Percentiles rank a stretch among this genome's conserved stretches.
Conservation (phyloP, 2,888 invertebrate species). For the Escarpia spicata region DNA sequence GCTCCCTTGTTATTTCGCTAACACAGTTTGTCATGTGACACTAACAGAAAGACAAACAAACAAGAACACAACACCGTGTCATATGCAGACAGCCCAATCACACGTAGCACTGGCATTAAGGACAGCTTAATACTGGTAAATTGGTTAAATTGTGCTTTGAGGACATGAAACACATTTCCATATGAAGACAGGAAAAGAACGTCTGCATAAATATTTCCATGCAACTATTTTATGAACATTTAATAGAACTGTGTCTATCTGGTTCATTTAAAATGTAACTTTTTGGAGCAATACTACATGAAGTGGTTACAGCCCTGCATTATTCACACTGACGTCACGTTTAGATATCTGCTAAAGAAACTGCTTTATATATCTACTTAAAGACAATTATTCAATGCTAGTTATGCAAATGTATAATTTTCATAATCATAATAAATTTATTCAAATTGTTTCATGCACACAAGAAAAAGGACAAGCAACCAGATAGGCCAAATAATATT, state of each 20-base stretch:
- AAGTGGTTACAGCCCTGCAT: neutral
- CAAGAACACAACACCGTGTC: neutral
- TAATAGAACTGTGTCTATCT: neutral
- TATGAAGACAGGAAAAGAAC: too few relatives aligned
- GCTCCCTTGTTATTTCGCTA: too few relatives aligned
- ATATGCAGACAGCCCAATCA: neutral
- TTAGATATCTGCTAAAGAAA: neutral
- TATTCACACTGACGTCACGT: neutral
- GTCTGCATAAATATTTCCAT: too few relatives aligned
- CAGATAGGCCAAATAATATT: neutral
- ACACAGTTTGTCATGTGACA: neutral
- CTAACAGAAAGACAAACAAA: neutral
- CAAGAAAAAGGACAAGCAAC: too few relatives aligned
- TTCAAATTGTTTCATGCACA: neutral
- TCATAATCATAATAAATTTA: neutral
- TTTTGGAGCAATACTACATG: neutral
- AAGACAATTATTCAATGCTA: neutral
- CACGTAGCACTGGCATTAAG: neutral
- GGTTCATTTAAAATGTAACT: neutral
- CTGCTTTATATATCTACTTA: neutral
- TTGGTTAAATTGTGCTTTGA: neutral
- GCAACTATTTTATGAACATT: neutral
- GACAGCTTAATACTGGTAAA: neutral
- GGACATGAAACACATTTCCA: too few relatives aligned
- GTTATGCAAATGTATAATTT: neutral